phyloP scores from a whole-genome alignment of 2,888 invertebrate species.

The Andrena trimmerana region DNA sequence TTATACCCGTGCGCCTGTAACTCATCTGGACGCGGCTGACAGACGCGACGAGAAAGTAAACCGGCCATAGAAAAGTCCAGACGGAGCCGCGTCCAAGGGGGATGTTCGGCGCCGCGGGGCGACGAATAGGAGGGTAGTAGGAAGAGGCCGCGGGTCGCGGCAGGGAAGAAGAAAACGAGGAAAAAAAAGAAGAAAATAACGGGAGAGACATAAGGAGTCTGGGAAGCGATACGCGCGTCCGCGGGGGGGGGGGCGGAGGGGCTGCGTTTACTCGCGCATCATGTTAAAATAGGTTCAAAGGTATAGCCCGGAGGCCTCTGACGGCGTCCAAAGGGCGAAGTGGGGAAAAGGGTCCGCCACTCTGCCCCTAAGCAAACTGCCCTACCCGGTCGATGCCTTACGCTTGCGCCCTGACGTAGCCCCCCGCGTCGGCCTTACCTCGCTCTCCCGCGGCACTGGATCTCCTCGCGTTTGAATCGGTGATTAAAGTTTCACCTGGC shows the following conservation, averaged over 20 bases:
- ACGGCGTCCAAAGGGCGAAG: constrained; percentile 52
- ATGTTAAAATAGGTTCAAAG: constrained; percentile 62
- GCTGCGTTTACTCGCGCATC: constrained; percentile 62
- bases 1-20: constrained; percentile 4
- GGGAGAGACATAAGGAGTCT: constrained; percentile 38
- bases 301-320: constrained; percentile 43
- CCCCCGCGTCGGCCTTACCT: constrained; percentile 25
- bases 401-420: constrained; percentile 70
- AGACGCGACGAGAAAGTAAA: constrained; percentile 28
- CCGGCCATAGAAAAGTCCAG: constrained; percentile 13
- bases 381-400: constrained; percentile 73
- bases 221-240: constrained; percentile 56
- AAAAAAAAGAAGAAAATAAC: constrained; percentile 26
- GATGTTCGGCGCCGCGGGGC: background rate
- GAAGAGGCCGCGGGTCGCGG: background rate
- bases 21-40: constrained; percentile 27
- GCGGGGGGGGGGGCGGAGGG: background rate
- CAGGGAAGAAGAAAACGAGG: too few species aligned
- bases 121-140: too few species aligned
- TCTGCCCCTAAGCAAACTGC: constrained; percentile 71
- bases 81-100: background rate
- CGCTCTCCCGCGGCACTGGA: constrained; percentile 3
- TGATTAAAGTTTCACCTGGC: constrained; percentile 54
- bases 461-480: constrained; percentile 49
- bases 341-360: constrained; percentile 28